Evolutionary conservation across 2,113 vertebrate genomes (phyloP).

Genomic region (Noctilio leporinus): DNA sequence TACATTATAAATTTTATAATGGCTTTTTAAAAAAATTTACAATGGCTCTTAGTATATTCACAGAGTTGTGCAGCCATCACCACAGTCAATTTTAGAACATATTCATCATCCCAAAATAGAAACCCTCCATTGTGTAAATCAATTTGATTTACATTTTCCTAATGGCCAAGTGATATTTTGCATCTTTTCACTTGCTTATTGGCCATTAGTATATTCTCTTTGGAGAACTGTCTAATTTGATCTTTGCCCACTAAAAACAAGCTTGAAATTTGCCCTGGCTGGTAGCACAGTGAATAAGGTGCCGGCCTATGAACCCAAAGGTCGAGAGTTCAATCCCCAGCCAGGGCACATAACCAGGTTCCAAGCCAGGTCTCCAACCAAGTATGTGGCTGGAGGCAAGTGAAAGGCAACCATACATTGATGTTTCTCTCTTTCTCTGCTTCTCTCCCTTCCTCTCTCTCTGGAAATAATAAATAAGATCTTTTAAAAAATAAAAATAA

Average conservation of each 20-base stretch:
- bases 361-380: no score
- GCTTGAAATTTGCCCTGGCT: background rate
- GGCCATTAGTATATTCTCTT: background rate
- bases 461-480: no score
- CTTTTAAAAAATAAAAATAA: no score
- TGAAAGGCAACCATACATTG: no score
- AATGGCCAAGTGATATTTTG: background rate
- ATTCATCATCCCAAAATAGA: background rate
- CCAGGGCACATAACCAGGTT: no score
- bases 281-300: no score
- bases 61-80: background rate
- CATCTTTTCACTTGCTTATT: background rate
- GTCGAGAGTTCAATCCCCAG: no score
- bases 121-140: no score
- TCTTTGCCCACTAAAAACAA: background rate
- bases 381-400: no score
- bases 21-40: background rate
- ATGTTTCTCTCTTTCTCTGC: no score
- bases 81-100: background rate
- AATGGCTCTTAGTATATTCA: background rate
- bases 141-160: constrained; percentile 23
- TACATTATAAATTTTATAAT: background rate
- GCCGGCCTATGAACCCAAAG: no score
- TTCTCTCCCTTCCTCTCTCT: no score
- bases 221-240: background rate